Percentiles rank a stretch among this genome's conserved stretches.
These are phyloP conservation scores for Phalera bucephala DNA, from an alignment of 2,888 invertebrate genomes.

Conservation along the genomic window DNA sequence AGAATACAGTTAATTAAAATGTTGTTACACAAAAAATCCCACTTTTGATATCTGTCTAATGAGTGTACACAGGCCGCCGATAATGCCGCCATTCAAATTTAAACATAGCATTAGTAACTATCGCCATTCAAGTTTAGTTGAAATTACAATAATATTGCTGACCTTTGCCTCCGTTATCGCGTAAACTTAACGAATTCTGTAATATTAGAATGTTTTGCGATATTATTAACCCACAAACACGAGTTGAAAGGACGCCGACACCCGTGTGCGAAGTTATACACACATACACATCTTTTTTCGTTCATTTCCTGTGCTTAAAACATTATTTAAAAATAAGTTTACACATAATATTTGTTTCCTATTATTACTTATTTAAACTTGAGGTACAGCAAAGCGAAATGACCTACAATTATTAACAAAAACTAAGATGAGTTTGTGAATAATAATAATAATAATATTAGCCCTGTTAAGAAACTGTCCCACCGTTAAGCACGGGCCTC, in stretches of 20 bases:
- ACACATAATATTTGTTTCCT: conserved; percentile 4
- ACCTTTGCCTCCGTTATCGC: conserved; percentile 36
- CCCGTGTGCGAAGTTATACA: conserved; percentile 6
- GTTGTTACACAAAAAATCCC: conserved; percentile 14
- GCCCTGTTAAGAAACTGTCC: too few relatives aligned
- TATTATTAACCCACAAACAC: conserved; percentile 34
- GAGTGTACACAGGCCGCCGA: conserved; percentile 19
- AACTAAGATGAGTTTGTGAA: too few relatives aligned
- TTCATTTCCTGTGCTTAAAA: conserved; percentile 20
- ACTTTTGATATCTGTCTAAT: conserved; percentile 18
- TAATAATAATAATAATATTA: too few relatives aligned
- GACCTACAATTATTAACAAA: too few relatives aligned
- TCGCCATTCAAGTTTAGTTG: conserved; percentile 37
- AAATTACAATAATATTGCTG: conserved; percentile 32
- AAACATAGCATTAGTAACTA: conserved; percentile 26
- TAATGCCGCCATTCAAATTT: conserved; percentile 30
- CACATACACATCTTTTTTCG: too few relatives aligned
- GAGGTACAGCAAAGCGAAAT: too few relatives aligned
- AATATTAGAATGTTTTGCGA: conserved; percentile 35
- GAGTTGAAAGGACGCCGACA: conserved; percentile 43
- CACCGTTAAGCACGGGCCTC: too few relatives aligned
- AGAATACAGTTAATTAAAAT: conserved; percentile 6
- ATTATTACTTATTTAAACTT: too few relatives aligned
- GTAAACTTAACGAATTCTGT: conserved; percentile 42
- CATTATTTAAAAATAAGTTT: neutral